phyloP scores from a whole-genome alignment of 2,113 vertebrate genomes.

The Upupa epops region DNA sequence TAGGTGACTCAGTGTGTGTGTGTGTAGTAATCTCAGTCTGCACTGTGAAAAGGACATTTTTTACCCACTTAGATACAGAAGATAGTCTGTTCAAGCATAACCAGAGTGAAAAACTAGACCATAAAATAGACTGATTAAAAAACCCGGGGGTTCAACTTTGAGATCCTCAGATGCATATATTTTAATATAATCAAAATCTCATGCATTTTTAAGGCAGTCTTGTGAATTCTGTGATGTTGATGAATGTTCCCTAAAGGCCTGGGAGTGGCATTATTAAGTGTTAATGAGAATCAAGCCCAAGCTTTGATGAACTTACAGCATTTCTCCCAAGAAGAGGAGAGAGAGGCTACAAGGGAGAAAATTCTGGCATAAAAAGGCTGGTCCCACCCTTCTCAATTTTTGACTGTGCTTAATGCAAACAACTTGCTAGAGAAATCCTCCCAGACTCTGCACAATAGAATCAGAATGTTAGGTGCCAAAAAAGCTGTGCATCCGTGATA shows the following conservation, averaged over 20 bases:
- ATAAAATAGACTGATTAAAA: neutral
- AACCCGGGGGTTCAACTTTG: neutral
- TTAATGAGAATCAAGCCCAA: conserved; percentile 38
- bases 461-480: neutral
- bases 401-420: neutral
- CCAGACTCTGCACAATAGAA: neutral
- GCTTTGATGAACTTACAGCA: neutral
- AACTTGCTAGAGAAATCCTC: neutral
- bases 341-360: neutral
- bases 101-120: neutral
- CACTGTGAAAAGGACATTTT: neutral
- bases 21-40: neutral
- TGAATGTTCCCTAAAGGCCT: conserved; percentile 32
- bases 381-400: neutral
- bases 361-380: neutral
- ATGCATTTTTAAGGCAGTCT: conserved; percentile 35
- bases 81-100: neutral
- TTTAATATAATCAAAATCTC: conserved; percentile 40
- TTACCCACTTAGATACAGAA: neutral
- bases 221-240: neutral
- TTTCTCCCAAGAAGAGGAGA: conserved; percentile 1
- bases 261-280: conserved; percentile 38
- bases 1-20: neutral
- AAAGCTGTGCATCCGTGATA: neutral
- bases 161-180: neutral